phyloP scores from a whole-genome alignment of 2,888 invertebrate species.

The Zootermopsis nevadensis region DNA sequence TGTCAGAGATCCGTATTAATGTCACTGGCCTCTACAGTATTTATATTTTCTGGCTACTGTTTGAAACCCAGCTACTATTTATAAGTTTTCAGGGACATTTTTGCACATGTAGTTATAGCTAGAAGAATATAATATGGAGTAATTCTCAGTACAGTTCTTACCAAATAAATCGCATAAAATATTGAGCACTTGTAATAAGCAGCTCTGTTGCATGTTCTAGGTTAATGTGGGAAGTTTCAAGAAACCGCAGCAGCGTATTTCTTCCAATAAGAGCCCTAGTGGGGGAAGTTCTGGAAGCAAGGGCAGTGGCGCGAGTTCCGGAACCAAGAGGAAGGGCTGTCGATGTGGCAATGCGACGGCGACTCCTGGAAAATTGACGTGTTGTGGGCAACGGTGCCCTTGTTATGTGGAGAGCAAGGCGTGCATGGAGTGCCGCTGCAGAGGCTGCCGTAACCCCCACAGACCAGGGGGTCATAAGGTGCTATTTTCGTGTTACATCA shows the following conservation, averaged over 20 bases:
- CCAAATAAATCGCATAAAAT: background rate
- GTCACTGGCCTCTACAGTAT: too few species aligned
- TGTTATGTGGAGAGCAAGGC: slow-evolving; percentile 93
- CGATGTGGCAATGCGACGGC: slow-evolving; percentile 92
- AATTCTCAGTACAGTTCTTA: too few species aligned
- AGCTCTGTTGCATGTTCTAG: slow-evolving; percentile 50
- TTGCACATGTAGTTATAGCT: too few species aligned
- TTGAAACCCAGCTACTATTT: too few species aligned
- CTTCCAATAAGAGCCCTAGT: slow-evolving; percentile 5
- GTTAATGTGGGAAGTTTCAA: slow-evolving; percentile 64
- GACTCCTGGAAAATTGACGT: slow-evolving; percentile 89
- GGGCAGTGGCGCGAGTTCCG: slow-evolving; percentile 26
- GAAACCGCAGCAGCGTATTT: slow-evolving; percentile 62
- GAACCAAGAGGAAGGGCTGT: slow-evolving; percentile 69
- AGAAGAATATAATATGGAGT: too few species aligned
- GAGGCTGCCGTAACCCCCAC: slow-evolving; percentile 93
- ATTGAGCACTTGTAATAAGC: too few species aligned
- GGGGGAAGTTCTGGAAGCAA: slow-evolving; percentile 21
- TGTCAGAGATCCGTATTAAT: too few species aligned
- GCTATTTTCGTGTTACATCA: slow-evolving; percentile 46
- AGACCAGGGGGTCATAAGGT: slow-evolving; percentile 85
- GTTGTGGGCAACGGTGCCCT: slow-evolving; percentile 93
- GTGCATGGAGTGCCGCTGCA: slow-evolving; percentile 90
- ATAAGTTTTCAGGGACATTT: too few species aligned
- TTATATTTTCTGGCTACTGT: too few species aligned